These are phyloP conservation scores for Schizopygopsis malacanthus DNA, from an alignment of 2,797 vertebrate species.

Conservation along the genomic window DNA sequence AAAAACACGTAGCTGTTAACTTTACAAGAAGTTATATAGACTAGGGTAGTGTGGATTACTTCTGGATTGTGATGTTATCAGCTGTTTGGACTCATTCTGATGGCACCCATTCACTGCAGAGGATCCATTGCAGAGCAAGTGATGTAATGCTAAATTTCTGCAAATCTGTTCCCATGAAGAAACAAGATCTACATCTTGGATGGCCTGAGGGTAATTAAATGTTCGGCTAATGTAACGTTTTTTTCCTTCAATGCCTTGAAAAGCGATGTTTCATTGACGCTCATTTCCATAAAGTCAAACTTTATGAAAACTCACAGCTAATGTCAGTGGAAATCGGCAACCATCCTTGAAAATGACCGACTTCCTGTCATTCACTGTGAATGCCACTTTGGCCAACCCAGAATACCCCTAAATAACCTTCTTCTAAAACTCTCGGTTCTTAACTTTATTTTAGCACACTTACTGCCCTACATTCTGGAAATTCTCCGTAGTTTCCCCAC, in stretches of 20 bases:
- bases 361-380: not conserved
- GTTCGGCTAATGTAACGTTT: not conserved
- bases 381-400: not conserved
- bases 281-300: not conserved
- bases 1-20: not conserved
- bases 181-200: no score
- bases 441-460: conserved; percentile 34
- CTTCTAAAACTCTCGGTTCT: not conserved
- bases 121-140: not conserved
- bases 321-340: not conserved
- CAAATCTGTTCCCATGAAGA: not conserved
- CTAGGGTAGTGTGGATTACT: not conserved
- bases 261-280: not conserved
- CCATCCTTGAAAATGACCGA: not conserved
- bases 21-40: not conserved
- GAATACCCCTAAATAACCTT: conserved; percentile 26
- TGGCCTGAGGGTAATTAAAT: not conserved
- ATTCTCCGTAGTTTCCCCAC: conserved; percentile 58
- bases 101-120: not conserved
- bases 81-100: not conserved
- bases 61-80: not conserved
- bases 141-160: not conserved
- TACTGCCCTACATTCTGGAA: conserved; percentile 55
- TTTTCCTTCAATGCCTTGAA: not conserved
- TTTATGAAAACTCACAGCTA: not conserved